These are phyloP conservation scores for Berghia stephanieae DNA, from an alignment of 1,140 invertebrate species.

Conservation along the genomic window DNA sequence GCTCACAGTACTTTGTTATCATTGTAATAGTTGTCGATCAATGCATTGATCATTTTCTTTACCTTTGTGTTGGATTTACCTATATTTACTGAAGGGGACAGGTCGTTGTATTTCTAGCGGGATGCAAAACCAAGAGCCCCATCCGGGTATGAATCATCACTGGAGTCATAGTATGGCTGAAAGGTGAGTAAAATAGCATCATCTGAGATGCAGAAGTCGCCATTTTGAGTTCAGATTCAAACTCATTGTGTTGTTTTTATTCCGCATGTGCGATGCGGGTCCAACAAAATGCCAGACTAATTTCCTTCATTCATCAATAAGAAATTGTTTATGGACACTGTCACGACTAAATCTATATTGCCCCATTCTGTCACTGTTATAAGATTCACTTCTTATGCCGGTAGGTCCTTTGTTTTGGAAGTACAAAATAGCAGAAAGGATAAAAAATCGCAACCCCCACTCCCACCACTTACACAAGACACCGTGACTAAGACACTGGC, in stretches of 20 bases:
- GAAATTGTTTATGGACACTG: too few species aligned
- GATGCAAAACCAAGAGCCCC: constrained; percentile 31
- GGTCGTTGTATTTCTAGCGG: not conserved
- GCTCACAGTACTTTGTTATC: constrained; percentile 14
- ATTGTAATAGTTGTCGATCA: constrained; percentile 17
- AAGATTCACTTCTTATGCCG: too few species aligned
- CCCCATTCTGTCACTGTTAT: too few species aligned
- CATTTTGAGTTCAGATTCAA: constrained; percentile 29
- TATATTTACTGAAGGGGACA: constrained; percentile 11
- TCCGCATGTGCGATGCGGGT: not conserved
- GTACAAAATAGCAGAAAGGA: too few species aligned
- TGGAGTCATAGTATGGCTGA: constrained; percentile 24
- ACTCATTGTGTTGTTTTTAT: constrained; percentile 32
- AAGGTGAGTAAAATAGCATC: constrained; percentile 26
- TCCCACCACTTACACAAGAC: too few species aligned
- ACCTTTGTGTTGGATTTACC: constrained; percentile 17
- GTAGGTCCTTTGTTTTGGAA: too few species aligned
- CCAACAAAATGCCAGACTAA: not conserved
- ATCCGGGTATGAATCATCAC: constrained; percentile 24
- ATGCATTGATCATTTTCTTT: constrained; percentile 26
- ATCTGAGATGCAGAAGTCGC: constrained; percentile 25
- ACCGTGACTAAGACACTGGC: too few species aligned
- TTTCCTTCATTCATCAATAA: too few species aligned
- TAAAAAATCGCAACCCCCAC: too few species aligned
- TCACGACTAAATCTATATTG: too few species aligned